Base-by-base conservation (phyloP, 2,113 vertebrate genomes). In the Gobius niger region DNA sequence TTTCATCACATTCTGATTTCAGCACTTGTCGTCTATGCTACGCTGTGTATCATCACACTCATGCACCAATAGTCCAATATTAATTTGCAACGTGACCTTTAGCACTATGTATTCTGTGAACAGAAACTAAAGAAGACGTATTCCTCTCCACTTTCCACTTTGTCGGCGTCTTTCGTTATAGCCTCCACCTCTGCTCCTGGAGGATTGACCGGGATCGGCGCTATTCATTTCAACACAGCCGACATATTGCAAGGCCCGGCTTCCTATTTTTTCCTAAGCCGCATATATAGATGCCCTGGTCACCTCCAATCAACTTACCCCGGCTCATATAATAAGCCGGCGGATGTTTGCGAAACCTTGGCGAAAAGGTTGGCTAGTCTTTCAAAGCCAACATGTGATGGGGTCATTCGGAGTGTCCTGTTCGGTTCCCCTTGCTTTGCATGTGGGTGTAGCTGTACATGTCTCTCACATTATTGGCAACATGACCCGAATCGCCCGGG, bases 381-480 rank as follows among this genome's bases (percentile, higher is more conserved):
- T 77, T 74, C 57, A 57, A 67, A 65, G 50, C 19, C 47, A 63
- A 72, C 42, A 57, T 65, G 63, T 50, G 42, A 56, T 66, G 2
- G 13, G 34, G 44, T 72, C 65, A 44, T 47, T 41, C 4, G 2
- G 2, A 60, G 57, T 78, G 54, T 69, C 44, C 16, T 14, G 41
- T 76, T 49, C 70, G 15, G 24, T 11, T 11, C 41, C 9, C 41
- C 9, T 68, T 44, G 52, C 54, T 13, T 59, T 10, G 56, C 77
- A 50, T 68, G 75, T 59, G 47, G 9, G 11, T 40, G 42, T 7
- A 0, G 59, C 75, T 70, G 51, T 51, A 51, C 41, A 56, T 53
- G 72, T 83, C 70, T 74, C 47, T 67, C 78, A 76, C 67, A 82
- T 87, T 80, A 84, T 81, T 81, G 67, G 40, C 14, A 57, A 40